Base-by-base conservation (phyloP, 2,797 vertebrate genomes). In the Neosilurus hyrtlii region DNA sequence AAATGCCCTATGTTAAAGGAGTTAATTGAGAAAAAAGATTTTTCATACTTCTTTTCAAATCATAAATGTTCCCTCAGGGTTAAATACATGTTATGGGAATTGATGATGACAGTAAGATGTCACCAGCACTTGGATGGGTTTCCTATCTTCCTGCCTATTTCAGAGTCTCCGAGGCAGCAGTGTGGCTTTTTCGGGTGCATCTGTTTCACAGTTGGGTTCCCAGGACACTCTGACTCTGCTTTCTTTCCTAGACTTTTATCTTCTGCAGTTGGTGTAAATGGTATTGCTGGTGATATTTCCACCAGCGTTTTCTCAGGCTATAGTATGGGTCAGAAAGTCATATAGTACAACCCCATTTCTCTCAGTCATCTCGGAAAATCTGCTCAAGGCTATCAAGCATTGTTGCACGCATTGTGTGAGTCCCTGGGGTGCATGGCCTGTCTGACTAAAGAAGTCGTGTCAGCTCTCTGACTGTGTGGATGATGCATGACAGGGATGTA, bases 351-450 rank as follows among this genome's bases (percentile, higher is more conserved):
- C 61, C 66, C 35, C 14, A 68, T 79, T 80, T 78, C 52, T 79
- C 82, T 77, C 56, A 79, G 77, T 52, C 75, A 52, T 83, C 75
- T 72, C 52, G 14, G 66, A 72, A 84, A 80, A 52, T 63, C 49
- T 54, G 30, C 71, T 78, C 71, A 63, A 80, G 79, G 78, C 78
- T 67, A 57, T 37, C 63, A n/a, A 68, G 52, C 49, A 37, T 80
- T 56, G 63, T 79, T 79, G 49, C 26, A 10, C 49, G 35, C 26
- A 79, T 79, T 67, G 78, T 68, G 26, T 20, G 78, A 30, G 67
- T 79, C 49, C 62, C 51, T 18, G 62, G 14, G 77, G 77, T 66
- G 78, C 22, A 51, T 35, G 63, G 67, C 24, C 24, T 12, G 26
- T 56, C 63, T 79, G 77, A 66, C 18, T 79, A 62, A 79, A 66